A percentile compares a stretch with the other conserved stretches of the same genome.
Conservation (phyloP, 2,797 vertebrate species). For the Amphiprion clarkii region DNA sequence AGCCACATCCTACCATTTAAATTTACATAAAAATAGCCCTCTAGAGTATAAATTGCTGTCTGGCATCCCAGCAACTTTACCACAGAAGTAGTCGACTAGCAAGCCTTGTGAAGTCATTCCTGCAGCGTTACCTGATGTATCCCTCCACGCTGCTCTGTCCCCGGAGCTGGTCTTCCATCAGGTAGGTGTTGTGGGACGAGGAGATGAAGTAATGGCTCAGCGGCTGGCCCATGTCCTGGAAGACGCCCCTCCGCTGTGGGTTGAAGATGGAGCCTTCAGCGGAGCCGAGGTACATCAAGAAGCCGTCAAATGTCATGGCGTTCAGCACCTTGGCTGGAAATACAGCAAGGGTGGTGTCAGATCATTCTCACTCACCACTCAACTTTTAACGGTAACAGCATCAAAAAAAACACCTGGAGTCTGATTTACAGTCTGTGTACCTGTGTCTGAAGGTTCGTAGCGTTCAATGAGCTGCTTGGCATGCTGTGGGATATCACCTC, state of each 20-base stretch:
- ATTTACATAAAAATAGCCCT: not conserved
- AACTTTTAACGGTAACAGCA: too few relatives aligned
- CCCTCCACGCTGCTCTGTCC: constrained; percentile 90
- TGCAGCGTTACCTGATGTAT: constrained; percentile 83
- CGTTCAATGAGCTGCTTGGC: constrained; percentile 89
- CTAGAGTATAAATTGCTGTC: too few relatives aligned
- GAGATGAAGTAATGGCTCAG: constrained; percentile 93
- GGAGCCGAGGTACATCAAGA: constrained; percentile 91
- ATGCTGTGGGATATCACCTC: constrained; percentile 73
- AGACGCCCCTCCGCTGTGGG: constrained; percentile 83
- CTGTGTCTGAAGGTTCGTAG: constrained; percentile 93
- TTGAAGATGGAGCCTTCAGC: constrained; percentile 90
- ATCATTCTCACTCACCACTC: not conserved
- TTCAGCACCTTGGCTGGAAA: constrained; percentile 89
- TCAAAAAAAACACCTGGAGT: not conserved
- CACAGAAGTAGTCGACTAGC: not conserved
- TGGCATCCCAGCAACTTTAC: not conserved
- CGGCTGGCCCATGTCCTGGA: constrained; percentile 91
- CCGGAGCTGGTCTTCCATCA: constrained; percentile 91
- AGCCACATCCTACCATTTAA: not conserved
- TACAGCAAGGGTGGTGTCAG: not conserved
- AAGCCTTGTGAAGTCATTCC: not conserved
- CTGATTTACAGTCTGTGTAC: constrained; percentile 67
- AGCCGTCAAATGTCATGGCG: constrained; percentile 90
- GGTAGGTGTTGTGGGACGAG: constrained; percentile 88